These are phyloP conservation scores for Spodoptera picta DNA, from an alignment of 2,888 invertebrate species.

Conservation along the genomic window DNA sequence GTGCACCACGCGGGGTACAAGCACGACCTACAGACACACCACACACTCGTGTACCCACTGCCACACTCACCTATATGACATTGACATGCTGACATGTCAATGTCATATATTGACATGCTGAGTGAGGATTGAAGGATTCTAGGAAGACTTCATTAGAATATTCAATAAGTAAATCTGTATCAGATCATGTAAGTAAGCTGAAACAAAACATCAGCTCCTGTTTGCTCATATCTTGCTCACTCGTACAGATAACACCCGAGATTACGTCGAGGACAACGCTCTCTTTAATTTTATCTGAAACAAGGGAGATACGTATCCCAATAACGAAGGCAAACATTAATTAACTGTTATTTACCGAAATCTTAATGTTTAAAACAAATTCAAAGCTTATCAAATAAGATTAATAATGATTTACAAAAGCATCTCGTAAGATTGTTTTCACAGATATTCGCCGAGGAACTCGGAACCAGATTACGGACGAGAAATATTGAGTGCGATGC, in stretches of 20 bases:
- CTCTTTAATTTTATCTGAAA: slow-evolving; percentile 25
- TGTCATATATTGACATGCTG: too few species aligned
- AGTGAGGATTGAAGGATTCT: too few species aligned
- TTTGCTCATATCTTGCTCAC: too few species aligned
- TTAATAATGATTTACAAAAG: slow-evolving; percentile 47
- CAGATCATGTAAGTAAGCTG: neutral
- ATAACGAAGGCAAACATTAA: slow-evolving; percentile 46
- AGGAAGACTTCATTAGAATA: too few species aligned
- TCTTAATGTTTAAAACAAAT: slow-evolving; percentile 43
- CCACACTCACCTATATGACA: too few species aligned
- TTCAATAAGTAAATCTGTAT: neutral
- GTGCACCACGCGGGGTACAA: slow-evolving; percentile 35
- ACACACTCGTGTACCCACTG: too few species aligned
- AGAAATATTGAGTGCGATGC: slow-evolving; percentile 39
- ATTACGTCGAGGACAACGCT: slow-evolving; percentile 27
- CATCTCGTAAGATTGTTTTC: slow-evolving; percentile 43
- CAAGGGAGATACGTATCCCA: slow-evolving; percentile 17
- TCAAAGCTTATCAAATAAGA: slow-evolving; percentile 46
- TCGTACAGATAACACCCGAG: slow-evolving; percentile 15
- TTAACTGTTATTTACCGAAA: slow-evolving; percentile 48
- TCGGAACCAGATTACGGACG: slow-evolving; percentile 37
- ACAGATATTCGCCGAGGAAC: slow-evolving; percentile 36
- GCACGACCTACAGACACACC: neutral
- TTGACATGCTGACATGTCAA: too few species aligned
- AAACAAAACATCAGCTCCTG: too few species aligned